These are phyloP conservation scores for Geotrupes spiniger DNA, from an alignment of 2,888 invertebrate species.

Conservation along the genomic window DNA sequence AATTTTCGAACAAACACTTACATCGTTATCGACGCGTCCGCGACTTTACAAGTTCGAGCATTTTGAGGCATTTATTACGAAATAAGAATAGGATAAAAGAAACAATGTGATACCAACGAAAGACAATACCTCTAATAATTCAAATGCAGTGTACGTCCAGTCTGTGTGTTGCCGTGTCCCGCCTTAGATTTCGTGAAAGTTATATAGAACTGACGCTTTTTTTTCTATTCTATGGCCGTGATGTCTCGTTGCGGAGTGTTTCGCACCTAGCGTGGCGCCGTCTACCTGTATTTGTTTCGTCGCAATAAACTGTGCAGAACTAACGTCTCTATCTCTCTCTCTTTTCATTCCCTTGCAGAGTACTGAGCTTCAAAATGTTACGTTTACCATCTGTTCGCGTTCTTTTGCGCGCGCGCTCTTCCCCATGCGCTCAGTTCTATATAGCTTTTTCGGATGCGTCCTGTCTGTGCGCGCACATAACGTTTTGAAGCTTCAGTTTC, in stretches of 20 bases:
- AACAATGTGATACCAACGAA: constrained; percentile 38
- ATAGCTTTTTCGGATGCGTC: constrained; percentile 41
- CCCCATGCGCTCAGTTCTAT: constrained; percentile 51
- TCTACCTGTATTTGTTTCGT: not conserved
- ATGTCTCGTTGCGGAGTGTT: constrained; percentile 25
- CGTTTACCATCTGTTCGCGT: constrained; percentile 26
- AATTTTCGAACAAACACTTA: no score
- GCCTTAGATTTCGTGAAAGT: constrained; percentile 34
- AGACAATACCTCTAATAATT: constrained; percentile 24
- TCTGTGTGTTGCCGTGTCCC: not conserved
- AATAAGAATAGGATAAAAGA: constrained; percentile 20
- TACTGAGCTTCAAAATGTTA: constrained; percentile 50
- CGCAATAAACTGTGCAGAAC: constrained; percentile 27
- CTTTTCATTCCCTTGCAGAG: constrained; percentile 39
- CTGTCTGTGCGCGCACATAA: constrained; percentile 29
- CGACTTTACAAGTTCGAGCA: constrained; percentile 20
- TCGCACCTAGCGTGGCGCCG: no score
- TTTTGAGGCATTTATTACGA: constrained; percentile 34
- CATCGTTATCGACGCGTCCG: no score
- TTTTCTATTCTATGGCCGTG: constrained; percentile 15
- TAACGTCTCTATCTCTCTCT: constrained; percentile 27
- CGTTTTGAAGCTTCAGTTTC: constrained; percentile 50
- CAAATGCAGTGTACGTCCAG: constrained; percentile 6
- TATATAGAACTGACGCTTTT: constrained; percentile 50
- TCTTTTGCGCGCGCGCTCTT: constrained; percentile 25